Percentiles rank a stretch among this genome's conserved stretches.
Conservation (phyloP, 2,113 vertebrate genomes). For the Psittacara wagleri region DNA sequence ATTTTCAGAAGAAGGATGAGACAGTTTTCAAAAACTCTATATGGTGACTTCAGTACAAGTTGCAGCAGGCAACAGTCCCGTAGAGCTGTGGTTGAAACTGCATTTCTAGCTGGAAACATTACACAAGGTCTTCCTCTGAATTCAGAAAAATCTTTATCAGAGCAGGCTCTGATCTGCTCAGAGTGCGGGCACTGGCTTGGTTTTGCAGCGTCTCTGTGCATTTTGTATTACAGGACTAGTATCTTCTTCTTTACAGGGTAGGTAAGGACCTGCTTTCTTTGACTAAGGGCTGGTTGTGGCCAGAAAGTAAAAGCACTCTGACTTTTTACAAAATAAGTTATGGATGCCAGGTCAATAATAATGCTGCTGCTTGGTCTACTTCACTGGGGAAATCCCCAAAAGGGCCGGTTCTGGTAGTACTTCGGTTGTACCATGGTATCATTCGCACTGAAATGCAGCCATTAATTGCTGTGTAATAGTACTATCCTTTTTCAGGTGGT, state of each 20-base stretch:
- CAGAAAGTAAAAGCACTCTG: neutral
- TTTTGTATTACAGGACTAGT: neutral
- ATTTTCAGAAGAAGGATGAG: neutral
- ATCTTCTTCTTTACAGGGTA: neutral
- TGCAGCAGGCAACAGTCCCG: neutral
- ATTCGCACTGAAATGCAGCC: neutral
- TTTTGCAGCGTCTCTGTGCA: neutral
- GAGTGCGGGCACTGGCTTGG: neutral
- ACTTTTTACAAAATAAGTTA: neutral
- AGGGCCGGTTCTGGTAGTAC: neutral
- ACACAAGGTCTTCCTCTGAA: neutral
- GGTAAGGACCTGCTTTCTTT: neutral
- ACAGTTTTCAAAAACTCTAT: neutral
- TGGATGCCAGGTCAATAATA: neutral
- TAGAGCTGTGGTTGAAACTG: neutral
- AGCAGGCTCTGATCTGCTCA: neutral
- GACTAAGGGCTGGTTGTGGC: neutral
- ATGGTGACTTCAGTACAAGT: neutral
- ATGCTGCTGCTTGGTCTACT: neutral
- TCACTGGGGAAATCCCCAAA: neutral
- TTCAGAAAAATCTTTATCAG: neutral
- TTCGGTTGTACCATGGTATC: neutral
- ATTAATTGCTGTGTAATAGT: neutral
- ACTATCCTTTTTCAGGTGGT: neutral
- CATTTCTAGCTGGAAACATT: neutral